Percentiles rank a stretch among this genome's conserved stretches.
Conservation (phyloP, 2,888 invertebrate genomes). For the Oscheius sp. region DNA sequence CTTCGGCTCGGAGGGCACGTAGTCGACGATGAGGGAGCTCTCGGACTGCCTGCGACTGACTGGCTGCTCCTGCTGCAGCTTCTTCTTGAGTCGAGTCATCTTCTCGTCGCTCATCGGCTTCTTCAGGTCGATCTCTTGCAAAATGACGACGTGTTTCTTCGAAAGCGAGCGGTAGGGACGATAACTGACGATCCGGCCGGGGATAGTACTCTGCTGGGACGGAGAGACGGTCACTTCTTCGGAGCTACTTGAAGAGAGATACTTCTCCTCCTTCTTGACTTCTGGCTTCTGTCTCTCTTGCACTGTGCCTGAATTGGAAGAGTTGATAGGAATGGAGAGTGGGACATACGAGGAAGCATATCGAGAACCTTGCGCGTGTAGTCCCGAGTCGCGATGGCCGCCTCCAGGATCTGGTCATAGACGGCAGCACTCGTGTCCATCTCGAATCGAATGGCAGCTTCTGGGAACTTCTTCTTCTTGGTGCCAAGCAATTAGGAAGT, state of each 20-base stretch:
- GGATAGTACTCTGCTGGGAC: not conserved
- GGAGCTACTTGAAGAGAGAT: not conserved
- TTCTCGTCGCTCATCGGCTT: slow-evolving; percentile 24
- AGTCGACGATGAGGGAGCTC: slow-evolving; percentile 2
- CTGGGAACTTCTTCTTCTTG: no score
- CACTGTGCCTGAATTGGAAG: not conserved
- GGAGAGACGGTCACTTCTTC: not conserved
- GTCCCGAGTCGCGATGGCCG: not conserved
- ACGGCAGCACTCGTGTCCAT: not conserved
- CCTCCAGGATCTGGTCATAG: slow-evolving; percentile 10
- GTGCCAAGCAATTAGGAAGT: no score
- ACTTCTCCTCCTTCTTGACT: no score
- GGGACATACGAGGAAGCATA: not conserved
- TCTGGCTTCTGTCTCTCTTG: not conserved
- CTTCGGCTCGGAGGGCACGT: slow-evolving; percentile 6
- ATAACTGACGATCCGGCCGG: not conserved
- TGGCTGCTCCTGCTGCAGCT: not conserved
- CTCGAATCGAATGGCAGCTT: no score
- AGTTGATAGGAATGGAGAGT: no score
- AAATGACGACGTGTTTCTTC: slow-evolving; percentile 17
- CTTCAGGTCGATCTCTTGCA: slow-evolving; percentile 12
- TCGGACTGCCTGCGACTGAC: not conserved
- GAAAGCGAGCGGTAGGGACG: slow-evolving; percentile 8
- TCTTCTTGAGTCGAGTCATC: slow-evolving; percentile 1
- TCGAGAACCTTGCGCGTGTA: not conserved